phyloP scores from a whole-genome alignment of 1,140 invertebrate genomes.

The Cardiocondyla obscurior region DNA sequence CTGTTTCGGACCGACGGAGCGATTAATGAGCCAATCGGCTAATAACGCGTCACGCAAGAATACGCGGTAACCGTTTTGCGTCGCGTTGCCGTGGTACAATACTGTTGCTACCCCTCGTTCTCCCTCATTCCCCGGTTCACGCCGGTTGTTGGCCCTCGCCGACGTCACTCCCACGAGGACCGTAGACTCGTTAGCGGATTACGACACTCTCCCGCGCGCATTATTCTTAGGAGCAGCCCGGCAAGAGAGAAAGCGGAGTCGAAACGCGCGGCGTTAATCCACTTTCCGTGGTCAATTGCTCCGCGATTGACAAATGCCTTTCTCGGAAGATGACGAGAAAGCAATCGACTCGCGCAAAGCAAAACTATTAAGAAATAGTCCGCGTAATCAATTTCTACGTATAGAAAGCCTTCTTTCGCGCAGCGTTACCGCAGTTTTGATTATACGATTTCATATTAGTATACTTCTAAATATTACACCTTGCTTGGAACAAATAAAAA shows the following conservation, averaged over 20 bases:
- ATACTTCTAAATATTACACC: too few species aligned
- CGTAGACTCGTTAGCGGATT: conserved; percentile 59
- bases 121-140: conserved; percentile 1
- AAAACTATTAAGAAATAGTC: too few species aligned
- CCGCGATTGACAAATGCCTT: not conserved
- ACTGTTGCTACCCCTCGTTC: conserved; percentile 54
- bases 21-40: conserved; percentile 84
- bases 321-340: not conserved
- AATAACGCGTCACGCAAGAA: conserved; percentile 83
- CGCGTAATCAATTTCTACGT: not conserved
- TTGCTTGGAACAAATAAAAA: too few species aligned
- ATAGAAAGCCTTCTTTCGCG: not conserved
- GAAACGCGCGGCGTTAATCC: conserved; percentile 15
- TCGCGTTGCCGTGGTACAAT: conserved; percentile 58
- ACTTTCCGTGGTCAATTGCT: conserved; percentile 9
- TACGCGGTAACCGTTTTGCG: conserved; percentile 76
- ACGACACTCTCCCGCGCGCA: conserved; percentile 21
- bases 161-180: conserved; percentile 60
- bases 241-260: conserved; percentile 1
- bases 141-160: conserved; percentile 17
- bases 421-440: not conserved
- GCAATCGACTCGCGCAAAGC: not conserved
- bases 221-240: conserved; percentile 35
- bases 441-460: not conserved
- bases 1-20: conserved; percentile 80